These are phyloP conservation scores for Ambastaia sidthimunki DNA, from an alignment of 2,797 vertebrate genomes.

Conservation along the genomic window DNA sequence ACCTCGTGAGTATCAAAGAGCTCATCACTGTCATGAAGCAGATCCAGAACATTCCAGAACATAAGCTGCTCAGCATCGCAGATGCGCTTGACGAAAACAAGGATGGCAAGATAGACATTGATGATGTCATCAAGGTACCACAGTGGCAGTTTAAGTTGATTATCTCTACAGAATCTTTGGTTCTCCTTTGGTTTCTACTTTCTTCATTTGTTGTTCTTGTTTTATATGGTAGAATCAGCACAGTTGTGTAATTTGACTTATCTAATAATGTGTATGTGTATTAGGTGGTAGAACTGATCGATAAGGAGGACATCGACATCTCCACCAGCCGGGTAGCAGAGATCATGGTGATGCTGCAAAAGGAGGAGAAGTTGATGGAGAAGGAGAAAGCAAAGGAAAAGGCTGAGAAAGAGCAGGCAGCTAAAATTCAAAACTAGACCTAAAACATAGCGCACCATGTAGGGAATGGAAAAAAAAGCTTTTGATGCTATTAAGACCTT, in stretches of 20 bases:
- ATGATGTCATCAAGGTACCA: constrained; percentile 92
- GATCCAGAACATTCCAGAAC: constrained; percentile 94
- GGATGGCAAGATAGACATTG: constrained; percentile 93
- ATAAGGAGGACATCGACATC: constrained; percentile 97
- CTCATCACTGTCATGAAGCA: constrained; percentile 91
- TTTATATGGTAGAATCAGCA: not conserved
- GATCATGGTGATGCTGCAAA: constrained; percentile 92
- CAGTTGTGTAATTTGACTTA: not conserved
- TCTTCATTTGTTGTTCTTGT: not conserved
- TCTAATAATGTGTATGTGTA: not conserved
- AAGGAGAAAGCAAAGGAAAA: constrained; percentile 95
- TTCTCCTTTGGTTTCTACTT: not conserved
- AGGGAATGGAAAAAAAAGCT: constrained; percentile 34
- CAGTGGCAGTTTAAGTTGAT: not conserved
- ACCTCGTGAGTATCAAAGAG: constrained; percentile 89
- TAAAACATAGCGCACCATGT: constrained; percentile 16
- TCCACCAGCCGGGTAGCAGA: constrained; percentile 91
- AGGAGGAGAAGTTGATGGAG: constrained; percentile 92
- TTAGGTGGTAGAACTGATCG: constrained; percentile 94
- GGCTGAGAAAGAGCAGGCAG: constrained; percentile 87
- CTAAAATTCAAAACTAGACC: constrained; percentile 82
- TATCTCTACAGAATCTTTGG: not conserved
- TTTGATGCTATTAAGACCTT: constrained; percentile 31
- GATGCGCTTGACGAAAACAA: constrained; percentile 93
- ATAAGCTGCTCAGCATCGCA: constrained; percentile 89